Percentiles rank a stretch among this genome's conserved stretches.
These are phyloP conservation scores for Florisuga fusca DNA, from an alignment of 2,797 vertebrate genomes.

Conservation along the genomic window DNA sequence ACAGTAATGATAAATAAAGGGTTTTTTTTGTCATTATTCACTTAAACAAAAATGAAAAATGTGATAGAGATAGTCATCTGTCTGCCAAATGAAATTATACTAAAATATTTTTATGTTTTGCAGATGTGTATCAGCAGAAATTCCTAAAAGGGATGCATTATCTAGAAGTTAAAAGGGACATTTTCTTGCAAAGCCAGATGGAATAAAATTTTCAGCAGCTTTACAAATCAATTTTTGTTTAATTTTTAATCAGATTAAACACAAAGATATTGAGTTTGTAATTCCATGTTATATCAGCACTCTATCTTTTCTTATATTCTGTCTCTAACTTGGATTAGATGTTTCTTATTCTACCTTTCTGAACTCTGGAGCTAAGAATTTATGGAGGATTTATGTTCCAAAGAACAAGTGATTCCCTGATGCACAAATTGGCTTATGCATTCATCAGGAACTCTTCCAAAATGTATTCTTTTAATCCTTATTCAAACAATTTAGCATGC, in stretches of 20 bases:
- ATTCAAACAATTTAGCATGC: neutral
- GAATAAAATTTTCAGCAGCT: neutral
- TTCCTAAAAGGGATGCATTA: neutral
- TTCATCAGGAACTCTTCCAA: neutral
- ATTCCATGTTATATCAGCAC: neutral
- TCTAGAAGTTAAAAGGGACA: neutral
- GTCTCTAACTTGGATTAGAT: neutral
- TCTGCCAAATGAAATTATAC: neutral
- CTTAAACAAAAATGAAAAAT: neutral
- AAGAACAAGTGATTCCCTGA: neutral
- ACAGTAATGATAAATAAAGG: neutral
- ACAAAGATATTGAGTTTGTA: neutral
- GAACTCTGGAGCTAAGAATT: neutral
- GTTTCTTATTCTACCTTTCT: neutral
- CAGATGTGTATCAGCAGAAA: neutral
- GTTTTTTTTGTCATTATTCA: constrained; percentile 19
- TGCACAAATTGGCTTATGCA: neutral
- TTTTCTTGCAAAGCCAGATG: neutral
- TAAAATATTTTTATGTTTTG: neutral
- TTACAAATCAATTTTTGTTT: neutral
- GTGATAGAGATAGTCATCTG: neutral
- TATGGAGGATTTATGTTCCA: neutral
- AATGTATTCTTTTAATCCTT: neutral
- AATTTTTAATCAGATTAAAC: neutral
- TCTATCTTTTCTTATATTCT: neutral